A percentile compares a stretch with the other conserved stretches of the same genome.
Conservation (phyloP, 2,113 vertebrate species). For the Syngnathus typhle region DNA sequence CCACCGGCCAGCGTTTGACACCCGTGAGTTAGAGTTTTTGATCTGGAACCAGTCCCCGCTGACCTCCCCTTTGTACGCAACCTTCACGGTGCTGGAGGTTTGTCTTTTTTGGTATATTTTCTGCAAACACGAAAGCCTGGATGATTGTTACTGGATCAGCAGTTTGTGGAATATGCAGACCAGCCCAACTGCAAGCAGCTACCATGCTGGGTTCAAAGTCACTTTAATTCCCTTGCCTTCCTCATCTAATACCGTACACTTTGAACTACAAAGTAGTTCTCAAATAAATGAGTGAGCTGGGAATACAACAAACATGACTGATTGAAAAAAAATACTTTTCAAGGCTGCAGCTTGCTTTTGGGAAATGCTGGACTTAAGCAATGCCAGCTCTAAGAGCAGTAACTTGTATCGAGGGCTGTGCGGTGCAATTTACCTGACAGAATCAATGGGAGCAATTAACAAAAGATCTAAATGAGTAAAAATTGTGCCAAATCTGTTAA, state of each 20-base stretch:
- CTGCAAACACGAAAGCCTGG: neutral
- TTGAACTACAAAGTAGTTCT: neutral
- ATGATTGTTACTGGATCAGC: neutral
- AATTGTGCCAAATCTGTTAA: constrained; percentile 53
- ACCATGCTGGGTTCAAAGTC: neutral
- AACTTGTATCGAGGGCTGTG: neutral
- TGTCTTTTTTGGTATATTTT: neutral
- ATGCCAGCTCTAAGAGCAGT: neutral
- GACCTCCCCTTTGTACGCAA: neutral
- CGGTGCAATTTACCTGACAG: constrained; percentile 32
- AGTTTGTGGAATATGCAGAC: neutral
- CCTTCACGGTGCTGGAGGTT: neutral
- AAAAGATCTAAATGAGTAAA: constrained; percentile 32
- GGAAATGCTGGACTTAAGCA: neutral
- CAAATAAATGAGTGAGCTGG: neutral
- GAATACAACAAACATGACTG: neutral
- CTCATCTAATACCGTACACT: neutral
- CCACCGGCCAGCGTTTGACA: too few relatives aligned
- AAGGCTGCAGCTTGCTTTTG: neutral
- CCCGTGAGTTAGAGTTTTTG: neutral
- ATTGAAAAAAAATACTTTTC: neutral
- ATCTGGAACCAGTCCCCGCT: neutral
- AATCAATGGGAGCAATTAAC: constrained; percentile 58
- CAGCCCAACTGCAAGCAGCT: neutral
- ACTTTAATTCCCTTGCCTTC: neutral